Evolutionary conservation across 2,797 vertebrate species (phyloP).

Genomic region (Thunnus albacares): DNA sequence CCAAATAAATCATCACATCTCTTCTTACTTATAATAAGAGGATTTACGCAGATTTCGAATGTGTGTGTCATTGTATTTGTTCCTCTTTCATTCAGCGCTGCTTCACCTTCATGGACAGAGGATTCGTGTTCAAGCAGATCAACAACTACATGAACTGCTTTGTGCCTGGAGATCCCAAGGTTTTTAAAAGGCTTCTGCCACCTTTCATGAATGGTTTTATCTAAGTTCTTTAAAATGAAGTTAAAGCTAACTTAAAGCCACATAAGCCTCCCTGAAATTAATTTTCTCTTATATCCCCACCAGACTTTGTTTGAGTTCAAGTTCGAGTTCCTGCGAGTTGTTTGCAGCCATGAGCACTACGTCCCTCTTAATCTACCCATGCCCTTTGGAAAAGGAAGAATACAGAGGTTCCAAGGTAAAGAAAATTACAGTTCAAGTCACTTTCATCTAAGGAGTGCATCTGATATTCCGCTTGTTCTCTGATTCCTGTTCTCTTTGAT

Average conservation of each 20-base stretch:
- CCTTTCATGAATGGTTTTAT: neutral
- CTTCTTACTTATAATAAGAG: too few species aligned
- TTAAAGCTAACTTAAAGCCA: neutral
- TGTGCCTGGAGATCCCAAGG: constrained; percentile 96
- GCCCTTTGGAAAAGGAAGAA: constrained; percentile 96
- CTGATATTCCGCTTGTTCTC: neutral
- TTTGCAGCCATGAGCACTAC: constrained; percentile 97
- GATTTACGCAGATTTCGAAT: neutral
- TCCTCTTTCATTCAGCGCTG: constrained; percentile 87
- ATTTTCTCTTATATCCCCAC: constrained; percentile 5
- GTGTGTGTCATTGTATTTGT: neutral
- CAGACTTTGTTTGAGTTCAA: constrained; percentile 98
- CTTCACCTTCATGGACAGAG: constrained; percentile 98
- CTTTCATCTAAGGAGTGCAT: neutral
- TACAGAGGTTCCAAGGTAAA: constrained; percentile 97
- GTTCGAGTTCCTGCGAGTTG: constrained; percentile 97
- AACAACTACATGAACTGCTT: constrained; percentile 99
- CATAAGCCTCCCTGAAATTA: neutral
- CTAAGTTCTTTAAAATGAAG: neutral
- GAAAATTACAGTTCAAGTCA: neutral
- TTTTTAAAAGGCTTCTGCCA: constrained; percentile 58
- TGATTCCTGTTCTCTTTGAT: neutral
- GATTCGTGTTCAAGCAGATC: constrained; percentile 98
- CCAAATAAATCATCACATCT: too few species aligned
- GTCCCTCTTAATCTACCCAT: constrained; percentile 97